phyloP scores from a whole-genome alignment of 2,797 vertebrate genomes.

The Apogon talboti region DNA sequence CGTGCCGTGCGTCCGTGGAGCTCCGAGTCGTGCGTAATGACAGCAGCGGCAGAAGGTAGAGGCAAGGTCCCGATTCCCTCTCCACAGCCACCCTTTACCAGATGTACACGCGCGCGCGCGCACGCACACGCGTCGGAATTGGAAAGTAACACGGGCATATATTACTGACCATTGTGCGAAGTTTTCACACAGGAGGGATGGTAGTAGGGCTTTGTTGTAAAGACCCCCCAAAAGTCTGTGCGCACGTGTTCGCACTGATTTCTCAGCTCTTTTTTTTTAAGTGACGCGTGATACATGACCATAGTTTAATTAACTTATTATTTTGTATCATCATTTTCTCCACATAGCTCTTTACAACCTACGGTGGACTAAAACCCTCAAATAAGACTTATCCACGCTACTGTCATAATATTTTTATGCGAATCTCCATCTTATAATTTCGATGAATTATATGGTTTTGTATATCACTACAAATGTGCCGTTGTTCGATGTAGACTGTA shows the following conservation, averaged over 20 bases:
- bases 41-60: conserved; percentile 23
- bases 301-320: conserved; percentile 18
- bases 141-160: conserved; percentile 9
- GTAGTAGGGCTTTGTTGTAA: not conserved
- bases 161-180: conserved; percentile 30
- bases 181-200: not conserved
- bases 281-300: not conserved
- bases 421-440: conserved; percentile 6
- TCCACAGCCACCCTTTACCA: not conserved
- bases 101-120: conserved; percentile 9
- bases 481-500: not conserved
- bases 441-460: not conserved
- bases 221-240: not conserved
- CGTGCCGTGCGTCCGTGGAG: conserved; percentile 43
- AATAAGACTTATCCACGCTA: conserved; percentile 31
- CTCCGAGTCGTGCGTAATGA: conserved; percentile 40
- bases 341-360: conserved; percentile 4
- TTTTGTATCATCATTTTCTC: not conserved
- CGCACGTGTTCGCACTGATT: not conserved
- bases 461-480: conserved; percentile 17
- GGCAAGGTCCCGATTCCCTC: conserved; percentile 8
- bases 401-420: conserved; percentile 7
- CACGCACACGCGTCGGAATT: not conserved
- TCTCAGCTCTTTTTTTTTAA: too few species aligned
- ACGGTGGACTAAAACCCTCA: conserved; percentile 4